Evolutionary conservation across 2,888 invertebrate species (phyloP).

Genomic region (Reticulitermes lucifugus): DNA sequence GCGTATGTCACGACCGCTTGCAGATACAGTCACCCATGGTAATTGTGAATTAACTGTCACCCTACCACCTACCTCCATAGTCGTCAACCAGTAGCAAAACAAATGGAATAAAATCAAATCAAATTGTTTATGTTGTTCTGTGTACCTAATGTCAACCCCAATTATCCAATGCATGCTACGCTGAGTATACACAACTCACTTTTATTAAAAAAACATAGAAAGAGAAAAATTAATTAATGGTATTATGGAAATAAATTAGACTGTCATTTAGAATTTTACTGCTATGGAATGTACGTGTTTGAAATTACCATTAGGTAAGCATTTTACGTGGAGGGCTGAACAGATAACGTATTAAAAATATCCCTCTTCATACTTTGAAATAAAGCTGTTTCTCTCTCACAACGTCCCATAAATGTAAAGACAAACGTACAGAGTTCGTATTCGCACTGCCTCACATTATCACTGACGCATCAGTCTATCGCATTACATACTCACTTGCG

Average conservation of each 20-base stretch:
- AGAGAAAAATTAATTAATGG: neutral
- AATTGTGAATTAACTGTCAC: neutral
- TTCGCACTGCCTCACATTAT: too few relatives aligned
- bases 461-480: too few relatives aligned
- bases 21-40: neutral
- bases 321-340: too few relatives aligned
- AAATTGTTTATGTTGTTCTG: slow-evolving; percentile 23
- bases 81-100: slow-evolving; percentile 15
- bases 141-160: slow-evolving; percentile 25
- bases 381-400: neutral
- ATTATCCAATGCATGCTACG: slow-evolving; percentile 2
- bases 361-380: neutral
- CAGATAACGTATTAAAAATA: neutral
- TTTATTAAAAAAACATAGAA: neutral
- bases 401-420: neutral
- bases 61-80: slow-evolving; percentile 19
- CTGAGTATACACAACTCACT: slow-evolving; percentile 5
- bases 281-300: too few relatives aligned
- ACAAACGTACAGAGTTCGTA: neutral
- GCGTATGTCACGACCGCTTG: neutral
- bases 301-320: too few relatives aligned
- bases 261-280: neutral
- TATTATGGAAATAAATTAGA: slow-evolving; percentile 18
- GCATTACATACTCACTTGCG: too few relatives aligned
- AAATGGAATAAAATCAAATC: slow-evolving; percentile 24